phyloP scores from a whole-genome alignment of 2,113 vertebrate species.

The Pterocles gutturalis region DNA sequence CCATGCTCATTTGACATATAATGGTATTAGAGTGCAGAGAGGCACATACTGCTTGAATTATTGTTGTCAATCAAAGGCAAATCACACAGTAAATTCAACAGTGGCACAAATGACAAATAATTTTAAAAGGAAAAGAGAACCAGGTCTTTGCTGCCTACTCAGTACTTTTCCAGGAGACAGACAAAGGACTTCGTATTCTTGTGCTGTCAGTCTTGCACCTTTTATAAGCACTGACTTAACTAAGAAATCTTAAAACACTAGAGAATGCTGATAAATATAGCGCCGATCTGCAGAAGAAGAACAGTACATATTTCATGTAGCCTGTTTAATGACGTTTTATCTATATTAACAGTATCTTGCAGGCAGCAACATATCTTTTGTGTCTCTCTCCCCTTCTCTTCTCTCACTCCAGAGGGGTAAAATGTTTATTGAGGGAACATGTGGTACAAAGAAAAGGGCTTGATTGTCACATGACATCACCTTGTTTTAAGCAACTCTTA shows the following conservation, averaged over 20 bases:
- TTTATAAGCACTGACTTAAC: not conserved
- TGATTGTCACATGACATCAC: not conserved
- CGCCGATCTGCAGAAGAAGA: slow-evolving; percentile 2
- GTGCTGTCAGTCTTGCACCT: slow-evolving; percentile 45
- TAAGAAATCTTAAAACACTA: slow-evolving; percentile 24
- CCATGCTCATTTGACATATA: not conserved
- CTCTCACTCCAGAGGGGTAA: not conserved
- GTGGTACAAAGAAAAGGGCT: not conserved
- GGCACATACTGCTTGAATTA: not conserved
- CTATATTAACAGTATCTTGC: slow-evolving; percentile 1
- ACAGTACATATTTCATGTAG: not conserved
- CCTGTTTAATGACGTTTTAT: slow-evolving; percentile 7
- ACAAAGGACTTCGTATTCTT: slow-evolving; percentile 35
- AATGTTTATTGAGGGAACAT: not conserved
- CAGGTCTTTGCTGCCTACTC: slow-evolving; percentile 33
- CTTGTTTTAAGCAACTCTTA: slow-evolving; percentile 33
- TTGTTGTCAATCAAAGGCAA: slow-evolving; percentile 49
- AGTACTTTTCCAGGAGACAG: slow-evolving; percentile 50
- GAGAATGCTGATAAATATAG: slow-evolving; percentile 55
- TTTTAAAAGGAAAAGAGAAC: slow-evolving; percentile 41
- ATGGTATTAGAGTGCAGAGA: not conserved
- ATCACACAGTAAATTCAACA: slow-evolving; percentile 7
- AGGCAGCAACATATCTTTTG: not conserved
- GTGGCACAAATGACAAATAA: slow-evolving; percentile 44
- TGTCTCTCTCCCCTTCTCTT: not conserved